Conservation (phyloP, 2,797 vertebrate species). For the Enteromius fasciolatus region DNA sequence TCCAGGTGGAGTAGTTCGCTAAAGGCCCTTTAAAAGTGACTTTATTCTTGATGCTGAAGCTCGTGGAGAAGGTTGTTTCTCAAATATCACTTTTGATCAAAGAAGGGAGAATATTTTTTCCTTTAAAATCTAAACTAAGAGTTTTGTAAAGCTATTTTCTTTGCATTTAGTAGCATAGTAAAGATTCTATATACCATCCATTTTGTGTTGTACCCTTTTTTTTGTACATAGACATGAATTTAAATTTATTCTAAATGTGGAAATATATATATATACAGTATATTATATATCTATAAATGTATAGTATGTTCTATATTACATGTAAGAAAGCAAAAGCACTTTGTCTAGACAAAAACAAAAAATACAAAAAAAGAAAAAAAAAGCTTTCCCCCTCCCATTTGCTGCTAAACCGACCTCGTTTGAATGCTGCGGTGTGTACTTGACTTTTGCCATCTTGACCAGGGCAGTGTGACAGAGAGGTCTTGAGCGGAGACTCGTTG, state of each 20-base stretch:
- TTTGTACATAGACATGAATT: slow-evolving; percentile 69
- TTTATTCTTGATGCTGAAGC: slow-evolving; percentile 30
- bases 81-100: slow-evolving; percentile 60
- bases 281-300: slow-evolving; percentile 77
- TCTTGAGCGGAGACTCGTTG: slow-evolving; percentile 72
- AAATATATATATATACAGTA: slow-evolving; percentile 76
- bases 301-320: slow-evolving; percentile 84
- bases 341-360: slow-evolving; percentile 87
- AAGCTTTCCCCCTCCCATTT: slow-evolving; percentile 96
- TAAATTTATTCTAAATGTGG: slow-evolving; percentile 87
- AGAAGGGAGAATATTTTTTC: slow-evolving; percentile 75
- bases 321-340: slow-evolving; percentile 95
- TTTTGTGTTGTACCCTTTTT: slow-evolving; percentile 53
- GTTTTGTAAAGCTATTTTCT: slow-evolving; percentile 50
- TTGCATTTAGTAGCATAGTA: slow-evolving; percentile 40
- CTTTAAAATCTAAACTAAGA: slow-evolving; percentile 41
- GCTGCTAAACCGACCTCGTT: slow-evolving; percentile 98
- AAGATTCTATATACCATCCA: slow-evolving; percentile 54
- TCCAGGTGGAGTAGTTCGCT: background rate
- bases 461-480: slow-evolving; percentile 86
- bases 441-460: slow-evolving; percentile 88
- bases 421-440: slow-evolving; percentile 98
- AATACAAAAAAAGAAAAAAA: slow-evolving; percentile 68
- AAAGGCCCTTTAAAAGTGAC: slow-evolving; percentile 43
- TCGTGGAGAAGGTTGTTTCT: slow-evolving; percentile 27